phyloP scores from a whole-genome alignment of 2,888 invertebrate genomes.

The Pristionchus exspectatus region DNA sequence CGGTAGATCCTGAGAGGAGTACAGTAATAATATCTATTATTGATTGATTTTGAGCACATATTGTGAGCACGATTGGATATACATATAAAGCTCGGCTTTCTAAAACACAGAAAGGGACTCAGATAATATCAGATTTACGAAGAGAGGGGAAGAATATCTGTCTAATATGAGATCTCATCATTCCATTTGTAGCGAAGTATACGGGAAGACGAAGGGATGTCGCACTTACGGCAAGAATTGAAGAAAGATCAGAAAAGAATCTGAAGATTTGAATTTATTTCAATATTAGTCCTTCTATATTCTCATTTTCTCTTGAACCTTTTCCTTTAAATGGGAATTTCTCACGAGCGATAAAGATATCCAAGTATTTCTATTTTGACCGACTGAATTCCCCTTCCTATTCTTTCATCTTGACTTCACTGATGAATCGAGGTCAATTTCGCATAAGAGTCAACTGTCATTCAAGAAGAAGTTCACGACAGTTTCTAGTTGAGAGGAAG shows the following conservation, averaged over 20 bases:
- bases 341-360: not conserved
- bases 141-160: constrained; percentile 16
- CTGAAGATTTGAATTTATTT: constrained; percentile 56
- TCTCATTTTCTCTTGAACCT: not conserved
- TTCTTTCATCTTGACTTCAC: not conserved
- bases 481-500: not conserved
- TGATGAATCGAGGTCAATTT: constrained; percentile 23
- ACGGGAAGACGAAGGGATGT: constrained; percentile 68
- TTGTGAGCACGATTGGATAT: not conserved
- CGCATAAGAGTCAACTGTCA: not conserved
- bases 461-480: constrained; percentile 8
- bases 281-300: not conserved
- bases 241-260: constrained; percentile 68
- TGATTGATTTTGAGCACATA: not conserved
- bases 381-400: not conserved
- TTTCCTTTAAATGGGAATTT: not conserved
- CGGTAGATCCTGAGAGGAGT: not conserved
- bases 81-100: not conserved
- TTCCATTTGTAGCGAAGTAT: constrained; percentile 66
- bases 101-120: not conserved
- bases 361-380: not conserved
- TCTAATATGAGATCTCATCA: constrained; percentile 61
- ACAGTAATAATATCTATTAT: not conserved
- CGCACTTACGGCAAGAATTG: constrained; percentile 66
- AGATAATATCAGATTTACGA: constrained; percentile 12